Evolutionary conservation across 2,113 vertebrate species (phyloP).

Genomic region (Addax nasomaculatus): DNA sequence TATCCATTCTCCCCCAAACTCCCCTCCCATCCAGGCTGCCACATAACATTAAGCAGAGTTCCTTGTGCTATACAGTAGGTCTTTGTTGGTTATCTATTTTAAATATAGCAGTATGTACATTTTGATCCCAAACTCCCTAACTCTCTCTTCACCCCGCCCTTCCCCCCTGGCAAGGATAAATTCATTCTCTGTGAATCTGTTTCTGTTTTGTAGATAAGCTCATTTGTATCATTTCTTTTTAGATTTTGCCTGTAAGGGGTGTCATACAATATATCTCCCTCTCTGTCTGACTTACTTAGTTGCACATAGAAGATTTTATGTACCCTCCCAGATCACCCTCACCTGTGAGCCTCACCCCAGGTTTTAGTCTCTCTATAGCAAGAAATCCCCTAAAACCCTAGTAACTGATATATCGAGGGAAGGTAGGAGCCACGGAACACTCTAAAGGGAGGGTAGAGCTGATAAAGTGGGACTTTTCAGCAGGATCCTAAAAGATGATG

Average conservation of each 20-base stretch:
- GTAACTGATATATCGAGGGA: neutral
- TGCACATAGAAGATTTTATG: neutral
- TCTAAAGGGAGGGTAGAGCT: neutral
- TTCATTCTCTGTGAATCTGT: neutral
- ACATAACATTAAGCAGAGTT: neutral
- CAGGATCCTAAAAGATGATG: neutral
- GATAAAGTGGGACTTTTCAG: neutral
- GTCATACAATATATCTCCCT: neutral
- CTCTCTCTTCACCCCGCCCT: neutral
- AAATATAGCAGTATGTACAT: neutral
- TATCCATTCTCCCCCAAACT: neutral
- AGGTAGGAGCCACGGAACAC: neutral
- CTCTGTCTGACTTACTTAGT: neutral
- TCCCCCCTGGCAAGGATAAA: neutral
- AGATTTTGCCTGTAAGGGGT: neutral
- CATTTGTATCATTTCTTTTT: neutral
- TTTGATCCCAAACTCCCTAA: neutral
- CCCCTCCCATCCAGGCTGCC: neutral
- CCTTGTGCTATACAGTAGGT: neutral
- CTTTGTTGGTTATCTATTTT: neutral
- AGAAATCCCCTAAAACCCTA: neutral
- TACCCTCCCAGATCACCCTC: neutral
- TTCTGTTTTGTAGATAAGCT: neutral
- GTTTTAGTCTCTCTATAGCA: neutral
- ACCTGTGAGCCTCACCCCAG: neutral